A percentile compares a stretch with the other conserved stretches of the same genome.
Conservation (phyloP, 1,140 invertebrate genomes). For the Drosophila sucinea region DNA sequence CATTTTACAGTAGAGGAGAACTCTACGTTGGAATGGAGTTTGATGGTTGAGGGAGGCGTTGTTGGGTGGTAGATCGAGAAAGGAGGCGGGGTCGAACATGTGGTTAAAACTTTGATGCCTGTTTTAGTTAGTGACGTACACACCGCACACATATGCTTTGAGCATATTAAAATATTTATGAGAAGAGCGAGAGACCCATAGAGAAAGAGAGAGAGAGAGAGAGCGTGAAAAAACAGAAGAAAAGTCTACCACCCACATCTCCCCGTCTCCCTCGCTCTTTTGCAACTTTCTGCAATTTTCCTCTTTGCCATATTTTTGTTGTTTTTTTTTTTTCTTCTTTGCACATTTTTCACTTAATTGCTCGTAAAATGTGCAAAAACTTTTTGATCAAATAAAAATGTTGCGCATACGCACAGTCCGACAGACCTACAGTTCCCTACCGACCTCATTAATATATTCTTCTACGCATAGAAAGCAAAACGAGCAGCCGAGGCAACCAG, state of each 20-base stretch:
- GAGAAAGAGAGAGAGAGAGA: background rate
- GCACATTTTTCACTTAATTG: slow-evolving; percentile 73
- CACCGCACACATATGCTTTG: slow-evolving; percentile 32
- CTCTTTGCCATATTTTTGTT: slow-evolving; percentile 67
- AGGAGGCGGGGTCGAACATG: slow-evolving; percentile 45
- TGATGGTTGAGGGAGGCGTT: background rate
- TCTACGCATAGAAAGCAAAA: slow-evolving; percentile 17
- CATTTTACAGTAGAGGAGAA: slow-evolving; percentile 47
- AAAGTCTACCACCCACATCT: slow-evolving; percentile 21
- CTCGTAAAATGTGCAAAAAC: slow-evolving; percentile 72
- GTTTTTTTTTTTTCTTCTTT: slow-evolving; percentile 24
- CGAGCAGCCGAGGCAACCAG: slow-evolving; percentile 32
- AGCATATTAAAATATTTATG: slow-evolving; percentile 40
- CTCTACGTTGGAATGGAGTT: background rate
- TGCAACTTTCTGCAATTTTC: slow-evolving; percentile 51
- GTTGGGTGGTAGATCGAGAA: slow-evolving; percentile 6
- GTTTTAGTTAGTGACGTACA: slow-evolving; percentile 67
- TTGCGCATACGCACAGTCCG: slow-evolving; percentile 45
- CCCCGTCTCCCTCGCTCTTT: slow-evolving; percentile 3
- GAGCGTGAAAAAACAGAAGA: slow-evolving; percentile 19
- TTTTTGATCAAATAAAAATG: slow-evolving; percentile 56
- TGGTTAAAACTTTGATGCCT: slow-evolving; percentile 79
- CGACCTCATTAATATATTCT: slow-evolving; percentile 74
- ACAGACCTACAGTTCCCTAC: background rate
- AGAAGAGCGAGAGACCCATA: background rate